Percentiles rank a stretch among this genome's conserved stretches.
Conservation (phyloP, 1,140 invertebrate genomes). For the Phymastichus coffea region DNA sequence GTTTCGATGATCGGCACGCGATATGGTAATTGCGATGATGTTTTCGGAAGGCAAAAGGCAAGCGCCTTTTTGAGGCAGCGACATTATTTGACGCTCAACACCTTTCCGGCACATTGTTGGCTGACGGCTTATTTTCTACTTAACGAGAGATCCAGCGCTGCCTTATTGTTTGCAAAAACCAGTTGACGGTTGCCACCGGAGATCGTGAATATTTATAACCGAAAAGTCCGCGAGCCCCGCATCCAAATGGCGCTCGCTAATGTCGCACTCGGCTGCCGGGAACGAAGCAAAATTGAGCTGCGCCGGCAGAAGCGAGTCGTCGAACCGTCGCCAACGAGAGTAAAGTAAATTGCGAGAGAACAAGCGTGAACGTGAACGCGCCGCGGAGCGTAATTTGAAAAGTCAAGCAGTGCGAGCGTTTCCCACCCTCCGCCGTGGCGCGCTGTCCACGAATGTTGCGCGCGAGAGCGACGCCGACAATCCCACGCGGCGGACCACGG, state of each 20-base stretch:
- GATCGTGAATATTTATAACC: no score
- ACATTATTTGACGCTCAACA: background rate
- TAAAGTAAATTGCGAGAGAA: background rate
- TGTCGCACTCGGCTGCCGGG: no score
- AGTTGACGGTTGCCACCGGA: background rate
- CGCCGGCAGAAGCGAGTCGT: no score
- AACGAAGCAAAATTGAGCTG: no score
- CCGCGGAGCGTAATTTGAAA: background rate
- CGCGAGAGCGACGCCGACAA: constrained; percentile 16
- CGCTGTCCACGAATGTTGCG: no score
- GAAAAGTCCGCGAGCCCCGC: no score
- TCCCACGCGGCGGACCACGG: constrained; percentile 27
- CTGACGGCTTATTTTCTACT: background rate
- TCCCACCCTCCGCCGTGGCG: constrained; percentile 5
- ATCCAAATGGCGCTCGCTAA: no score
- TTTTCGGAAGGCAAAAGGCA: no score
- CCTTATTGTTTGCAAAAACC: background rate
- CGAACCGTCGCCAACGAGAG: constrained; percentile 8
- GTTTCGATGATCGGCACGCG: no score
- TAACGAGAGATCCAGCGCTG: background rate
- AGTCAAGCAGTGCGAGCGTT: background rate
- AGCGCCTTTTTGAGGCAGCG: no score
- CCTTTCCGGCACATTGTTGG: background rate
- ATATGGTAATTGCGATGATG: no score
- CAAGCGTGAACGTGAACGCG: background rate